Percentiles rank a stretch among this genome's conserved stretches.
Conservation (phyloP, 2,797 vertebrate species). For the Naso thynnoides region DNA sequence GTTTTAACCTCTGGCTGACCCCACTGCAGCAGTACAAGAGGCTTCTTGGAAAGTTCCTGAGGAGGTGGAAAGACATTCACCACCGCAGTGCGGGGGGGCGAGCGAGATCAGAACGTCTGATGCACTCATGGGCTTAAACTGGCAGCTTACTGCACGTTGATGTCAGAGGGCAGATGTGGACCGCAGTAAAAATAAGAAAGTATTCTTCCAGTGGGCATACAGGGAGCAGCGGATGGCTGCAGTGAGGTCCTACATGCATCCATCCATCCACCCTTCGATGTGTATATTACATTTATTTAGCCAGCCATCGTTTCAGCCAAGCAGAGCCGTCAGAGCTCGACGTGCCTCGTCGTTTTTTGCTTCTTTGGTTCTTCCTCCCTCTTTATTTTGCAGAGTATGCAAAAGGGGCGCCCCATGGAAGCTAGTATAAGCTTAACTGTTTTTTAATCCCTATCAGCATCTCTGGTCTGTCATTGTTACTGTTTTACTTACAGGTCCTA, state of each 20-base stretch:
- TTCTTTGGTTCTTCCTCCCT: slow-evolving; percentile 32
- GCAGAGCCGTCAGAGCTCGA: slow-evolving; percentile 41
- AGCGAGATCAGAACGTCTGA: slow-evolving; percentile 20
- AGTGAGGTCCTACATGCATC: too few relatives aligned
- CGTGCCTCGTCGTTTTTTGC: slow-evolving; percentile 26
- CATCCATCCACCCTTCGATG: too few relatives aligned
- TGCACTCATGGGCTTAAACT: slow-evolving; percentile 17
- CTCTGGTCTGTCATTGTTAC: slow-evolving; percentile 36
- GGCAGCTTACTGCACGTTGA: neutral
- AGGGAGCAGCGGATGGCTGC: too few relatives aligned
- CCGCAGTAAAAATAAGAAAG: neutral
- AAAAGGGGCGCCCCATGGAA: too few relatives aligned
- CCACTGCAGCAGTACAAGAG: slow-evolving; percentile 74
- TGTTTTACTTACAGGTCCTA: slow-evolving; percentile 66
- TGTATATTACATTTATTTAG: too few relatives aligned
- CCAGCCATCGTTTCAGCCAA: slow-evolving; percentile 16
- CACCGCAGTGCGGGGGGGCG: neutral
- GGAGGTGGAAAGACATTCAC: slow-evolving; percentile 36
- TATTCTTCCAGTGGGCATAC: too few relatives aligned
- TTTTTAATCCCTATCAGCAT: slow-evolving; percentile 53
- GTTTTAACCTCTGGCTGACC: slow-evolving; percentile 87
- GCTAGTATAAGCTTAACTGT: too few relatives aligned
- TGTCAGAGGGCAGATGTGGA: neutral
- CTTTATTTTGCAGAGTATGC: too few relatives aligned
- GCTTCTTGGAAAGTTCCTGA: slow-evolving; percentile 81